These are phyloP conservation scores for Rissa tridactyla DNA, from an alignment of 2,113 vertebrate genomes.

Conservation along the genomic window DNA sequence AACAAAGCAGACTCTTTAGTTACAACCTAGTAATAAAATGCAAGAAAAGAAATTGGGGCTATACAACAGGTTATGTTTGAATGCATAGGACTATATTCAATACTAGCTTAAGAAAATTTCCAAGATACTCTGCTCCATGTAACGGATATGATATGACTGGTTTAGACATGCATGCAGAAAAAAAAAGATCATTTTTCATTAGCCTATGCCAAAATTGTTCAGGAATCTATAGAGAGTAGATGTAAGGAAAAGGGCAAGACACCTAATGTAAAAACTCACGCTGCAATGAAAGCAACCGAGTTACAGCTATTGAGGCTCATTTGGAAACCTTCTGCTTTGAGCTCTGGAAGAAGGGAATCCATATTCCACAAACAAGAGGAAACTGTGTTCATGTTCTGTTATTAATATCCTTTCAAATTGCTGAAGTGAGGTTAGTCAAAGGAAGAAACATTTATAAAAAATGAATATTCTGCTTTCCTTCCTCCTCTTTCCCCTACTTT, in stretches of 20 bases:
- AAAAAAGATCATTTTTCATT: neutral
- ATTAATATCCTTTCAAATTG: neutral
- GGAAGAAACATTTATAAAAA: neutral
- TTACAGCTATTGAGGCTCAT: neutral
- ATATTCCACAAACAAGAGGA: neutral
- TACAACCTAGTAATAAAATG: neutral
- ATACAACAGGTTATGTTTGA: neutral
- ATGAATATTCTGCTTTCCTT: neutral
- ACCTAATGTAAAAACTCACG: neutral
- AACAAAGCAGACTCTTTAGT: neutral
- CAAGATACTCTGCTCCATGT: neutral
- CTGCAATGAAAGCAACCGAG: neutral
- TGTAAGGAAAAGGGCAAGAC: neutral
- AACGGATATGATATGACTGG: neutral
- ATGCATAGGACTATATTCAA: neutral
- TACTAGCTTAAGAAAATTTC: neutral
- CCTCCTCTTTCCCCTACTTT: neutral
- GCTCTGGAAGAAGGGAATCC: neutral
- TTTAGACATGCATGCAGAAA: neutral
- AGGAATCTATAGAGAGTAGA: neutral
- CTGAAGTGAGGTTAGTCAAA: neutral
- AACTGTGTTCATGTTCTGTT: neutral
- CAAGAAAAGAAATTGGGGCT: neutral
- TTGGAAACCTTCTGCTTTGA: neutral
- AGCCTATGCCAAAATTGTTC: neutral